phyloP scores from a whole-genome alignment of 92 coral and sea anemone species.

The Zoanthus sansibaricus region DNA sequence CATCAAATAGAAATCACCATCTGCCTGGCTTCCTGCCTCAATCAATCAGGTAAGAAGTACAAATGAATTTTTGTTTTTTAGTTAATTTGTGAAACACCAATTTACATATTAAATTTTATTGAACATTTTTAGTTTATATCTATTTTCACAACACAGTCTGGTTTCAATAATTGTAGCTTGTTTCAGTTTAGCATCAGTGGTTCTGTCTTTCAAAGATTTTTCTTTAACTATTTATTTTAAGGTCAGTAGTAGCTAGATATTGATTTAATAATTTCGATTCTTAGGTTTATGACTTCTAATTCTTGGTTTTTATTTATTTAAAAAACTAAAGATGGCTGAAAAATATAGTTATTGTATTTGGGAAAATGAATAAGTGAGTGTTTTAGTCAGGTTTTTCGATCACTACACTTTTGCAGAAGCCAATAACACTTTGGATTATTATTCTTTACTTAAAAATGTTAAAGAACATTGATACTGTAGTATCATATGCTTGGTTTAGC shows the following conservation, averaged over 20 bases:
- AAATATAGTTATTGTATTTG: too few species aligned
- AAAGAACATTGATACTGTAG: neutral
- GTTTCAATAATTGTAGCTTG: too few species aligned
- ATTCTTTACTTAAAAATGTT: too few species aligned
- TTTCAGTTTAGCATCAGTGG: neutral
- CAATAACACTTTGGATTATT: too few species aligned
- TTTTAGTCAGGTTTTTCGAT: too few species aligned
- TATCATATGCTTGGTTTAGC: neutral
- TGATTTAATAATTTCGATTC: too few species aligned
- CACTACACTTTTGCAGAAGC: too few species aligned
- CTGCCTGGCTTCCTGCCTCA: slow-evolving; percentile 98
- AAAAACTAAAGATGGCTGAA: too few species aligned
- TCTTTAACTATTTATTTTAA: neutral
- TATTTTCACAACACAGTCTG: neutral
- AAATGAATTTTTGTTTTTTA: neutral
- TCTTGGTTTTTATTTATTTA: neutral
- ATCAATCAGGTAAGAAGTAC: slow-evolving; percentile 82
- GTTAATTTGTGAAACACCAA: neutral
- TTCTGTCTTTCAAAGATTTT: neutral
- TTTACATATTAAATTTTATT: neutral
- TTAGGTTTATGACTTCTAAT: neutral
- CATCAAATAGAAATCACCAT: slow-evolving; percentile 77
- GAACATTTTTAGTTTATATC: neutral
- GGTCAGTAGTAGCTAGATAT: neutral
- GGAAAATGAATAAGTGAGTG: too few species aligned